Evolutionary conservation across 2,888 invertebrate genomes (phyloP), one percentile per base, ranked within the genome.

Genomic region (Microctonus brassicae): DNA sequence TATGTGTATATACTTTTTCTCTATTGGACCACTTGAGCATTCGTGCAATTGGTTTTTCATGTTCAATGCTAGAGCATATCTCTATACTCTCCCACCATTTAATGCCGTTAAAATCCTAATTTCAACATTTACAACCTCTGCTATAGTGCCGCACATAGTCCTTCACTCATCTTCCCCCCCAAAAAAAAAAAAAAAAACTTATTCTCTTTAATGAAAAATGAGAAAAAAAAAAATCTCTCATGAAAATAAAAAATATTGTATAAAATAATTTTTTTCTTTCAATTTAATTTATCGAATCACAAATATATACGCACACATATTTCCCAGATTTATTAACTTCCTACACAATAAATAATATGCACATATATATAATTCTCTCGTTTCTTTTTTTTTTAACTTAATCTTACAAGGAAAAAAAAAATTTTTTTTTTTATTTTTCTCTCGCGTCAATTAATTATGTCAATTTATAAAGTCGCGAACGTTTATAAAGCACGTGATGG

Each of bases 31-130:
- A 58, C 29, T 58, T 55, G 55, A 55, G 77, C 74, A 76, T 76
- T 77, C 78, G 75, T 74, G 79, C 81, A 79, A 82, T 82, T 82
- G 81, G 80, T 81, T 82, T 82, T 81, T 79, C 82, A 77, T 81
- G 82, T 82, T 78, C 33, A 24, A 17, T 17, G 47, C 5, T 47
- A n/a, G 6, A 47, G n/a, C 17, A 42, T 42, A 47, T 47, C n/a
- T 47, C 7, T 9, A n/a, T 3, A 17, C 47, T 47, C 47, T 47
- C 17, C 17, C 9, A 47, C 47, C 17, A 17, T 47, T 47, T 47
- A 47, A 47, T 47, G 77, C 78, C 77, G 81, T 82, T 80, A 76
- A 79, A 81, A 81, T 82, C 80, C 82, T 81, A 82, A 82, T 82
- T 80, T 80, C 80, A 73, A 47, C 77, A 75, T 81, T 82, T 78